A percentile compares a stretch with the other conserved stretches of the same genome.
phyloP scores from a whole-genome alignment of 2,888 invertebrate species.

The Sericinus montela region DNA sequence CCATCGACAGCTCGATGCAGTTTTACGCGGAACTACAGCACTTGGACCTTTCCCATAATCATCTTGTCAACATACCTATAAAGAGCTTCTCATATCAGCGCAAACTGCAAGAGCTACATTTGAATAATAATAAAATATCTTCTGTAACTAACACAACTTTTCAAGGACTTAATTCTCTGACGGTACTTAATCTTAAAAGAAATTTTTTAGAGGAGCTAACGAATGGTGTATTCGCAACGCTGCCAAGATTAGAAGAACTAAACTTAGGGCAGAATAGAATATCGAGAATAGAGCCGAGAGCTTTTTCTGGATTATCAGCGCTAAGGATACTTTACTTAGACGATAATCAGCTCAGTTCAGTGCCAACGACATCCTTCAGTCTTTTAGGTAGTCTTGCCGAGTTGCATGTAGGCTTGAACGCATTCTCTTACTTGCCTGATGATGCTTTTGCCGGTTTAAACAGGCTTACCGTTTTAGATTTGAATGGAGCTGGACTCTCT shows the following conservation, averaged over 20 bases:
- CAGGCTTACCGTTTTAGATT: slow-evolving; percentile 86
- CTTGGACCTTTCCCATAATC: slow-evolving; percentile 91
- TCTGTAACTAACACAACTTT: slow-evolving; percentile 89
- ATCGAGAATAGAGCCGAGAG: slow-evolving; percentile 86
- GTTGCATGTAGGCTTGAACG: slow-evolving; percentile 90
- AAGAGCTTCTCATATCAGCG: slow-evolving; percentile 89
- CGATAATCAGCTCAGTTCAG: slow-evolving; percentile 88
- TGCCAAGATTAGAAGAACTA: slow-evolving; percentile 89
- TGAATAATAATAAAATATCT: slow-evolving; percentile 92
- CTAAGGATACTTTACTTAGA: slow-evolving; percentile 89
- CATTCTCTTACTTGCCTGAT: slow-evolving; percentile 86
- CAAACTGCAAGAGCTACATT: slow-evolving; percentile 89
- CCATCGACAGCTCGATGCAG: slow-evolving; percentile 92
- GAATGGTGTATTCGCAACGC: slow-evolving; percentile 85
- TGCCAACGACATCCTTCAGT: slow-evolving; percentile 86
- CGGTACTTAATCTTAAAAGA: slow-evolving; percentile 88
- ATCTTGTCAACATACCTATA: slow-evolving; percentile 88
- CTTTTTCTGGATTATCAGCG: slow-evolving; percentile 87
- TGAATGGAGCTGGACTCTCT: slow-evolving; percentile 88
- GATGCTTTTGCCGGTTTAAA: slow-evolving; percentile 89
- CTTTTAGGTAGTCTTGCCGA: slow-evolving; percentile 89
- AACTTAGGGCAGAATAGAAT: slow-evolving; percentile 93
- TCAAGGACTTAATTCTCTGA: slow-evolving; percentile 86
- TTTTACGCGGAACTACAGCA: slow-evolving; percentile 93
- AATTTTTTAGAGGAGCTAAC: slow-evolving; percentile 90